Conservation (phyloP, 2,888 invertebrate species). For the Melinaea marsaeus region DNA sequence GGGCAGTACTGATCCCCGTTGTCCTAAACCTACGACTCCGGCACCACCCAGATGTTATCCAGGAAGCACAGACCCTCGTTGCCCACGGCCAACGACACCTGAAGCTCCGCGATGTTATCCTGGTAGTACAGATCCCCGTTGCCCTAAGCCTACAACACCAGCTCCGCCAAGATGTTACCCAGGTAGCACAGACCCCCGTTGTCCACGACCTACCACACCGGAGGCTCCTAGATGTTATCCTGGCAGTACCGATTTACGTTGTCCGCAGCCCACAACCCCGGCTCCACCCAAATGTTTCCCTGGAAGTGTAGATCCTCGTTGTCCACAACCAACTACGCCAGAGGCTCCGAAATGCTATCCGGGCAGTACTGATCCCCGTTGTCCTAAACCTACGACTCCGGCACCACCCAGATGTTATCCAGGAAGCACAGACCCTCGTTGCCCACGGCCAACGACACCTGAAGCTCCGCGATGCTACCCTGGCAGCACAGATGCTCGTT, state of each 20-base stretch:
- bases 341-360: slow-evolving; percentile 38
- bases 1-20: slow-evolving; percentile 41
- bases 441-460: slow-evolving; percentile 36
- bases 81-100: slow-evolving; percentile 37
- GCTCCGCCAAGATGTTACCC: slow-evolving; percentile 48
- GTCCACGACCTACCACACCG: slow-evolving; percentile 47
- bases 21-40: slow-evolving; percentile 43
- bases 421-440: slow-evolving; percentile 39
- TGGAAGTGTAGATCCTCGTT: slow-evolving; percentile 48
- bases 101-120: slow-evolving; percentile 32
- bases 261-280: slow-evolving; percentile 42
- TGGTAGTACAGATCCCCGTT: slow-evolving; percentile 46
- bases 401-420: slow-evolving; percentile 37
- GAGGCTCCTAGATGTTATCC: slow-evolving; percentile 35
- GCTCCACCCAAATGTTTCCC: slow-evolving; percentile 38
- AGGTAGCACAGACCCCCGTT: slow-evolving; percentile 48
- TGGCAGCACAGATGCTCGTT: slow-evolving; percentile 36
- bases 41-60: slow-evolving; percentile 41
- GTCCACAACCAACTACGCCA: slow-evolving; percentile 47
- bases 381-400: slow-evolving; percentile 41
- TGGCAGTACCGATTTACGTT: slow-evolving; percentile 44
- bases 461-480: slow-evolving; percentile 29
- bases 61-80: slow-evolving; percentile 40
- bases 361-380: slow-evolving; percentile 45
- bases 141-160: slow-evolving; percentile 45